Percentiles rank a stretch among this genome's conserved stretches.
Conservation (phyloP, 2,797 vertebrate genomes). For the Sternotherus odoratus region DNA sequence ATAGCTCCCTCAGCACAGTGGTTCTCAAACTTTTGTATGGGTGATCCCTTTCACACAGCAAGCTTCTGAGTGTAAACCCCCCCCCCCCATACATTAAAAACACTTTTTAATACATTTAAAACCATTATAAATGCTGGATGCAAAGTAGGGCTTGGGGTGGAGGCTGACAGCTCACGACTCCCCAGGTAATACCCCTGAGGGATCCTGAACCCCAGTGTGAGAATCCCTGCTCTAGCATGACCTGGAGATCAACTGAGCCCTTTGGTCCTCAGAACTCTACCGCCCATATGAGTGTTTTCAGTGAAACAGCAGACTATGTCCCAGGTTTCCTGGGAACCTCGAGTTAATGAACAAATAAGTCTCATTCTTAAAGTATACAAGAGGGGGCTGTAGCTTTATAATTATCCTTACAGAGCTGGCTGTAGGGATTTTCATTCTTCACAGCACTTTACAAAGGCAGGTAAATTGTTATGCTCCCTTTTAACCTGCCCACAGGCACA, state of each 20-base stretch:
- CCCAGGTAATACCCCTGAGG: too few species aligned
- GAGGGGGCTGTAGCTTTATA: neutral
- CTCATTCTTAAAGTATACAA: neutral
- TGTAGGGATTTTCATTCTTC: neutral
- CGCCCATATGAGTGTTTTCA: neutral
- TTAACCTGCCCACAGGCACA: neutral
- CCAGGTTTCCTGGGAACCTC: neutral
- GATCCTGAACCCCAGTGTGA: too few species aligned
- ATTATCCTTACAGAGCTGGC: neutral
- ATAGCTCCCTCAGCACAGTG: neutral
- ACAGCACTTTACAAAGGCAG: neutral
- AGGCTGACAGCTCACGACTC: too few species aligned
- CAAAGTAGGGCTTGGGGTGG: too few species aligned
- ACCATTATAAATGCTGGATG: too few species aligned
- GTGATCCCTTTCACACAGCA: too few species aligned
- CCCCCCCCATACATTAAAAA: too few species aligned
- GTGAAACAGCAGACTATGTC: neutral
- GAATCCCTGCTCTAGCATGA: neutral
- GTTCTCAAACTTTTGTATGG: too few species aligned
- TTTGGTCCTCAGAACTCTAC: conserved; percentile 5
- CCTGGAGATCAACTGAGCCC: neutral
- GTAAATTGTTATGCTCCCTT: neutral
- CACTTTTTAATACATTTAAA: too few species aligned
- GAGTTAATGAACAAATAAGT: neutral
- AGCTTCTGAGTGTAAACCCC: too few species aligned